Evolutionary conservation across 2,113 vertebrate species (phyloP).

Genomic region (Ginglymostoma cirratum): DNA sequence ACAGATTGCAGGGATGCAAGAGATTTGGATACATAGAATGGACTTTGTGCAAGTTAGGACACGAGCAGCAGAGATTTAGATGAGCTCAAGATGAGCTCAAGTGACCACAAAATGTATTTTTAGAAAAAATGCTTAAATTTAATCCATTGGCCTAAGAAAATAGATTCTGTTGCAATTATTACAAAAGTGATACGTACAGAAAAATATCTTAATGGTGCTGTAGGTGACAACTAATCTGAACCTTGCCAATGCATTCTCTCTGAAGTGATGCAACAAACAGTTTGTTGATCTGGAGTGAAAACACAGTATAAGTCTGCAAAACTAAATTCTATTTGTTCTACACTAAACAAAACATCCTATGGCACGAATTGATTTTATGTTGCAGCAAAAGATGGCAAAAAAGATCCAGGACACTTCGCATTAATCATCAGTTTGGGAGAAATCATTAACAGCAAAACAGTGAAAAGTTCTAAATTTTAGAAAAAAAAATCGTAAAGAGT

Average conservation of each 20-base stretch:
- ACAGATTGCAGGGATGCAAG: too few species aligned
- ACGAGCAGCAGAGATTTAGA: too few species aligned
- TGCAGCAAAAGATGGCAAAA: conserved; percentile 15
- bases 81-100: neutral
- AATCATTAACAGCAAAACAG: neutral
- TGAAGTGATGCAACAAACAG: neutral
- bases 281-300: neutral
- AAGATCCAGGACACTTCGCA: neutral
- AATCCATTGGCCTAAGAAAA: neutral
- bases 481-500: neutral
- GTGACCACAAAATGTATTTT: neutral
- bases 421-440: too few species aligned
- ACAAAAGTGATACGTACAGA: neutral
- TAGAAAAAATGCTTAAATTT: neutral
- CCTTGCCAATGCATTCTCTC: neutral
- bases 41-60: too few species aligned
- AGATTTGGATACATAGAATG: too few species aligned
- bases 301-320: neutral
- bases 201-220: neutral
- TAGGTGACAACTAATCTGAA: too few species aligned
- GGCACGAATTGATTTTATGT: conserved; percentile 1
- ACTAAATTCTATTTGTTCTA: neutral
- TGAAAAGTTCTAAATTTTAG: neutral
- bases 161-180: neutral
- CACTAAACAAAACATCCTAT: neutral